These are phyloP conservation scores for Formica exsecta DNA, from an alignment of 1,140 invertebrate genomes.

Conservation along the genomic window DNA sequence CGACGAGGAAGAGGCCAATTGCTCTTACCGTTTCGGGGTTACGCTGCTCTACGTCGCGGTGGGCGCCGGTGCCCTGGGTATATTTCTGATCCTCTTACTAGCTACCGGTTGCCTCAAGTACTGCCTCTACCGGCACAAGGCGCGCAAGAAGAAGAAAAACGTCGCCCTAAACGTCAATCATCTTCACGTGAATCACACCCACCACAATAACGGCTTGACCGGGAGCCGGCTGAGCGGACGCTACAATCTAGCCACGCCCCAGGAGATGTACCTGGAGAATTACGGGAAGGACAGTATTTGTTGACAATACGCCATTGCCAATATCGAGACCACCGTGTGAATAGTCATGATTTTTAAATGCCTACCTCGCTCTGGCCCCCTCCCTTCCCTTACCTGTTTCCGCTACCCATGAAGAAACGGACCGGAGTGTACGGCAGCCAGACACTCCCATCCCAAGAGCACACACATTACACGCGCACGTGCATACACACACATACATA, in stretches of 20 bases:
- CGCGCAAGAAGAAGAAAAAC: slow-evolving; percentile 89
- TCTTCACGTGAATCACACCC: slow-evolving; percentile 88
- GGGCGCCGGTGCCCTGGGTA: slow-evolving; percentile 87
- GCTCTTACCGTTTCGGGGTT: slow-evolving; percentile 90
- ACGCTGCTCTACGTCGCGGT: slow-evolving; percentile 89
- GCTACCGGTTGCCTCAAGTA: slow-evolving; percentile 89
- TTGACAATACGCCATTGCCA: slow-evolving; percentile 90
- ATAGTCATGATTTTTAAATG: slow-evolving; percentile 77
- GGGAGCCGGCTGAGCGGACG: slow-evolving; percentile 82
- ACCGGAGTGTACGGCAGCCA: slow-evolving; percentile 58
- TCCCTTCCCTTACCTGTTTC: neutral
- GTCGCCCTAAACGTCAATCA: slow-evolving; percentile 87
- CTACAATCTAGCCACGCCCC: slow-evolving; percentile 86
- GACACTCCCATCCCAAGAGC: slow-evolving; percentile 32
- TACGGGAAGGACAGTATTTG: slow-evolving; percentile 91
- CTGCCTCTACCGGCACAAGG: slow-evolving; percentile 88
- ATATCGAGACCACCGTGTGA: slow-evolving; percentile 89
- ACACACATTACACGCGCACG: neutral
- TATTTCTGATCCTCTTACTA: slow-evolving; percentile 87
- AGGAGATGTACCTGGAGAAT: slow-evolving; percentile 88
- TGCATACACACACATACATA: neutral
- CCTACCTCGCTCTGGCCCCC: slow-evolving; percentile 74
- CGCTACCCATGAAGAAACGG: slow-evolving; percentile 10
- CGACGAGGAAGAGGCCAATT: slow-evolving; percentile 91
- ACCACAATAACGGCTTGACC: slow-evolving; percentile 84